These are phyloP conservation scores for Esperia sulphurella DNA, from an alignment of 2,888 invertebrate genomes.

Conservation along the genomic window DNA sequence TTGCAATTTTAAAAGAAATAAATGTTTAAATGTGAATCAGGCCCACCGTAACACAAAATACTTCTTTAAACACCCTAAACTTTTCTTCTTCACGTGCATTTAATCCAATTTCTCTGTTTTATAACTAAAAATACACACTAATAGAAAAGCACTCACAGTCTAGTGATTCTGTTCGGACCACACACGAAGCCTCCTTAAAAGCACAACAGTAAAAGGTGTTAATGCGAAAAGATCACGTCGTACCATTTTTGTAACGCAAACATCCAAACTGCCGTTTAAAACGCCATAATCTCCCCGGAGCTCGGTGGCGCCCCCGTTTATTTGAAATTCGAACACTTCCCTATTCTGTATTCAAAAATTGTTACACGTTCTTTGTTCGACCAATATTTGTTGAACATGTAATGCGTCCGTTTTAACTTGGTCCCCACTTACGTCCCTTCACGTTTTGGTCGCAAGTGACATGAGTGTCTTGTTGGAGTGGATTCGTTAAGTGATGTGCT, in stretches of 20 bases:
- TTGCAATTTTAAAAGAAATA: too few relatives aligned
- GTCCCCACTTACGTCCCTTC: constrained; percentile 25
- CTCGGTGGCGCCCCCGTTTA: constrained; percentile 59
- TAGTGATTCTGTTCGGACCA: constrained; percentile 40
- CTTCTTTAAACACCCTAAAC: constrained; percentile 5
- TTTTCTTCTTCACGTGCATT: not conserved
- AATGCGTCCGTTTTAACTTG: constrained; percentile 48
- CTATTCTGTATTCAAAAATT: constrained; percentile 50
- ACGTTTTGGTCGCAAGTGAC: constrained; percentile 24
- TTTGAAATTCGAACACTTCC: constrained; percentile 30
- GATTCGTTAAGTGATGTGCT: constrained; percentile 65
- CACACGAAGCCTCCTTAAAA: constrained; percentile 64
- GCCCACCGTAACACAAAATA: too few relatives aligned
- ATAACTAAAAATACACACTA: not conserved
- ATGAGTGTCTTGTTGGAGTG: constrained; percentile 44
- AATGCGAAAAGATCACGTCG: constrained; percentile 66
- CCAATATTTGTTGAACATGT: constrained; percentile 54
- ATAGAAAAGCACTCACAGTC: constrained; percentile 3
- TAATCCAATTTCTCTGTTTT: not conserved
- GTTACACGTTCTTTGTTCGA: constrained; percentile 63
- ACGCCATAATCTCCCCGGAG: constrained; percentile 65
- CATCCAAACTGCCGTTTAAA: constrained; percentile 53
- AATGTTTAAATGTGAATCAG: too few relatives aligned
- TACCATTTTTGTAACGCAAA: constrained; percentile 68
- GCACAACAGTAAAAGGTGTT: constrained; percentile 74